A percentile compares a stretch with the other conserved stretches of the same genome.
These are phyloP conservation scores for Autographa gamma DNA, from an alignment of 2,888 invertebrate species.

Conservation along the genomic window DNA sequence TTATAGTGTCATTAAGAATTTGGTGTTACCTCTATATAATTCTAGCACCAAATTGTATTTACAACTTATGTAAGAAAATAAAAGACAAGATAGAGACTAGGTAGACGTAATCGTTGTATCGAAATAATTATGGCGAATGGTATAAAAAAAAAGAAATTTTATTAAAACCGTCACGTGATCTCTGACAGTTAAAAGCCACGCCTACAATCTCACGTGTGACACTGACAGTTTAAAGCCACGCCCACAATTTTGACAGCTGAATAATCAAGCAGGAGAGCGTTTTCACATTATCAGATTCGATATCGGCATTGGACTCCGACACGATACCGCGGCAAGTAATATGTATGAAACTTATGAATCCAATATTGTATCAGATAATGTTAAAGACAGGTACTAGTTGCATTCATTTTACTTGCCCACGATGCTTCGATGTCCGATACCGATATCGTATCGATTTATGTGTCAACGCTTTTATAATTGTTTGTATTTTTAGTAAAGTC, in stretches of 20 bases:
- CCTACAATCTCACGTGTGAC: too few species aligned
- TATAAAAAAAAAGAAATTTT: not conserved
- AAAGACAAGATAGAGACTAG: conserved; percentile 79
- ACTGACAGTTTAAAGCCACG: not conserved
- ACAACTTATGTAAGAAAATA: conserved; percentile 64
- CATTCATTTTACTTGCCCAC: too few species aligned
- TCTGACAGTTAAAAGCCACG: not conserved
- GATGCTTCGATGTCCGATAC: too few species aligned
- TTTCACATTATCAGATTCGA: too few species aligned
- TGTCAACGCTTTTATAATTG: too few species aligned
- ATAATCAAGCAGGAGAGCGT: not conserved
- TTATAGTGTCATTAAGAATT: conserved; percentile 41
- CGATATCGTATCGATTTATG: too few species aligned
- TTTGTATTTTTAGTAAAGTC: too few species aligned
- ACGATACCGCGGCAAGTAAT: too few species aligned
- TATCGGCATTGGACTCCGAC: too few species aligned
- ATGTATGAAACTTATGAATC: too few species aligned
- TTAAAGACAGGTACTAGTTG: too few species aligned
- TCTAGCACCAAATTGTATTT: conserved; percentile 76
- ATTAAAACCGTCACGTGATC: not conserved
- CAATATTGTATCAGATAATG: too few species aligned
- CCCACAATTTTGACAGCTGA: not conserved
- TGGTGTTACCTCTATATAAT: conserved; percentile 63
- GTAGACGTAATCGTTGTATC: conserved; percentile 74
- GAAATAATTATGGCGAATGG: conserved; percentile 71